A percentile compares a stretch with the other conserved stretches of the same genome.
Evolutionary conservation across 2,888 invertebrate species (phyloP).

Genomic region (Lithophane leautieri): DNA sequence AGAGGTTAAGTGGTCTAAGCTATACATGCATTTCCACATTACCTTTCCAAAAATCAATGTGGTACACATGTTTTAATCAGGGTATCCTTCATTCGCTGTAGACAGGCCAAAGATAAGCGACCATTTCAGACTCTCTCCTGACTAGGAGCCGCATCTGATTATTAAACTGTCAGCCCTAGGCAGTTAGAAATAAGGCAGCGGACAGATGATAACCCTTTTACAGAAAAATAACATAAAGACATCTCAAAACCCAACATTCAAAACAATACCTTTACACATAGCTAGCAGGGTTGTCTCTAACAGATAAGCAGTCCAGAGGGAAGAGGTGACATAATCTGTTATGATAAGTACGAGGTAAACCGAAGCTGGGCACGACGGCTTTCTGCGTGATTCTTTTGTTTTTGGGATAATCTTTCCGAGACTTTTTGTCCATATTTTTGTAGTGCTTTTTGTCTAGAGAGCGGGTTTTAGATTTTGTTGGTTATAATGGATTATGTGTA

Average conservation of each 20-base stretch:
- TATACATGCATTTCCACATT: no score
- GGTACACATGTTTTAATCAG: no score
- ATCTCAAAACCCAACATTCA: background rate
- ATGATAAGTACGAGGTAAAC: conserved; percentile 8
- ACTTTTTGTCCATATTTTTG: background rate
- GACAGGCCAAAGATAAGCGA: background rate
- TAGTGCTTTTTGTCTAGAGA: background rate
- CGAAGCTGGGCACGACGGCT: conserved; percentile 12
- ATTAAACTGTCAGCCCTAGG: background rate
- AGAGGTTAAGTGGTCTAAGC: no score
- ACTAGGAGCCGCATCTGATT: background rate
- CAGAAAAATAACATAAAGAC: background rate
- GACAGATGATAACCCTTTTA: background rate
- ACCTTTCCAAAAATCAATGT: no score
- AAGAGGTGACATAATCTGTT: conserved; percentile 34
- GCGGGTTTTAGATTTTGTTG: background rate
- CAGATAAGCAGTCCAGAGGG: conserved; percentile 13
- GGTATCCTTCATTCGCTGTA: no score
- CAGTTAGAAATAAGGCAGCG: background rate
- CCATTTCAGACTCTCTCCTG: background rate
- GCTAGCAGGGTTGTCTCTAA: background rate
- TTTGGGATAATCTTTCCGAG: background rate
- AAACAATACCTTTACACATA: conserved; percentile 20
- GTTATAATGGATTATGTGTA: background rate
- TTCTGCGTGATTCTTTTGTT: conserved; percentile 27